Conservation (phyloP, 2,113 vertebrate genomes). For the Salvelinus alpinus region DNA sequence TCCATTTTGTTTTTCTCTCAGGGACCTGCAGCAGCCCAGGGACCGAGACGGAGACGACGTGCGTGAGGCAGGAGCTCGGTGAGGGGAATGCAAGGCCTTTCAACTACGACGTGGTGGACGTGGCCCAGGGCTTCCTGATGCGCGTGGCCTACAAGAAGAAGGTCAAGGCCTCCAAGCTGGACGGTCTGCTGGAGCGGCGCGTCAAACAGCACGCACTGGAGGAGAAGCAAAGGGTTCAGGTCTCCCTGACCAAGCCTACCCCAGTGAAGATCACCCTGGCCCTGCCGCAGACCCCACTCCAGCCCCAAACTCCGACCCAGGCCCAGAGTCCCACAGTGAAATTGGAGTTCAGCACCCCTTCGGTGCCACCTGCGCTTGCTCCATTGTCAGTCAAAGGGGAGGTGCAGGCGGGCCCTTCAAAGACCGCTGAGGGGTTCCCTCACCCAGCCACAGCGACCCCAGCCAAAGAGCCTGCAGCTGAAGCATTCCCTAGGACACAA, state of each 20-base stretch:
- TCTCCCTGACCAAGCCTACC: conserved; percentile 54
- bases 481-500: conserved; percentile 35
- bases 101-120: conserved; percentile 89
- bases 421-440: conserved; percentile 27
- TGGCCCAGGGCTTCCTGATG: conserved; percentile 92
- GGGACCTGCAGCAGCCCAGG: conserved; percentile 16
- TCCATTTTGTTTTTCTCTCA: conserved; percentile 24
- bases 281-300: conserved; percentile 52
- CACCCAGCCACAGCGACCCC: conserved; percentile 23
- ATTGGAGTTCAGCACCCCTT: conserved; percentile 36
- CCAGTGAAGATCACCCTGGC: conserved; percentile 42
- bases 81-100: conserved; percentile 53
- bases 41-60: conserved; percentile 19
- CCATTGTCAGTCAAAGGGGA: conserved; percentile 21
- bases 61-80: conserved; percentile 52
- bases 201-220: conserved; percentile 92
- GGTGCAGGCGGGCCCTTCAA: conserved; percentile 23
- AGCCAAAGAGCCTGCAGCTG: conserved; percentile 49
- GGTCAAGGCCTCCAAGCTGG: conserved; percentile 91
- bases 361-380: conserved; percentile 14
- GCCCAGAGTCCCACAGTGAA: conserved; percentile 32
- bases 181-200: conserved; percentile 89
- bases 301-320: neutral
- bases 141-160: conserved; percentile 93
- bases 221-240: conserved; percentile 83